These are phyloP conservation scores for Drosophila neutralis DNA, from an alignment of 2,888 invertebrate genomes.

Conservation along the genomic window DNA sequence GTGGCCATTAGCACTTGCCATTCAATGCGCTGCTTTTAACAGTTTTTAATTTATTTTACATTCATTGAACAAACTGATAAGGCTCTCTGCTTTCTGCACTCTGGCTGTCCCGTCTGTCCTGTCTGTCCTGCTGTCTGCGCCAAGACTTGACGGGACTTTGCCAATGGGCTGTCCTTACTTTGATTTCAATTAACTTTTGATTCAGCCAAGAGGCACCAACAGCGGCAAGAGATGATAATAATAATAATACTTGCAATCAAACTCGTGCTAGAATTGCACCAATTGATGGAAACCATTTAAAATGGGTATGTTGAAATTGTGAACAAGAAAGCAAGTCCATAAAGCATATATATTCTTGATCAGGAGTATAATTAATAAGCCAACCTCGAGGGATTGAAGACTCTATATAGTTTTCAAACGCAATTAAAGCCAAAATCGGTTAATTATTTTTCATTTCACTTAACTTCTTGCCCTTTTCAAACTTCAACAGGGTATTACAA, in stretches of 20 bases:
- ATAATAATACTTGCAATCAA: slow-evolving; percentile 72
- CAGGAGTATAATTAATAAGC: no score
- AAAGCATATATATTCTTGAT: background rate
- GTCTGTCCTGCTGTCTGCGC: slow-evolving; percentile 6
- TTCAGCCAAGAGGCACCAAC: slow-evolving; percentile 51
- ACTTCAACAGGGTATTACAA: background rate
- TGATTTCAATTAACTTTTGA: slow-evolving; percentile 81
- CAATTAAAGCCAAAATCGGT: no score
- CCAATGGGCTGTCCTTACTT: slow-evolving; percentile 68
- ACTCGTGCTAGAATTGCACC: slow-evolving; percentile 62
- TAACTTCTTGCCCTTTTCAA: no score
- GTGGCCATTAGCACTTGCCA: slow-evolving; percentile 75
- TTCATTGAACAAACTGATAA: slow-evolving; percentile 72
- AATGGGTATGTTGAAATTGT: background rate
- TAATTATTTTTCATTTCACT: no score
- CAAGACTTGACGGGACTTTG: slow-evolving; percentile 23
- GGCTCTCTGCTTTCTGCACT: slow-evolving; percentile 23
- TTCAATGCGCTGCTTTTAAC: slow-evolving; percentile 71
- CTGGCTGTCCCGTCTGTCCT: slow-evolving; percentile 7
- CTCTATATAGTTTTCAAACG: no score
- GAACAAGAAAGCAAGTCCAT: background rate
- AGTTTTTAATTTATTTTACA: slow-evolving; percentile 76
- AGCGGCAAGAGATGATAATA: slow-evolving; percentile 56
- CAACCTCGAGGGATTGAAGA: no score
- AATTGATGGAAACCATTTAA: slow-evolving; percentile 21